phyloP scores from a whole-genome alignment of 1,140 invertebrate species.

The Drosophila rhopaloa region DNA sequence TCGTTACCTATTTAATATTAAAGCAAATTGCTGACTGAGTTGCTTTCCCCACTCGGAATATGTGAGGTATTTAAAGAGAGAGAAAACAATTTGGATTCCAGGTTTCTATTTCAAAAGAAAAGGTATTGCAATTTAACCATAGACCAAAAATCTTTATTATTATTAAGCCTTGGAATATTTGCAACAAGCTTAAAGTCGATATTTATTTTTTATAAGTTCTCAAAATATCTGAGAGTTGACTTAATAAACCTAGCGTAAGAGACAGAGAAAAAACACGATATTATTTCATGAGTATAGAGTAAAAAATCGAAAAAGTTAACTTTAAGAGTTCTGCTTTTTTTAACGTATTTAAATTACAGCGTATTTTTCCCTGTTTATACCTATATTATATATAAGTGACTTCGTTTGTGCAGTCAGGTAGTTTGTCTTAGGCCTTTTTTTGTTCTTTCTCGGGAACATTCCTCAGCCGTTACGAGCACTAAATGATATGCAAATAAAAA shows the following conservation, averaged over 20 bases:
- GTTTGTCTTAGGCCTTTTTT: slow-evolving; percentile 60
- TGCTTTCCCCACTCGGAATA: slow-evolving; percentile 11
- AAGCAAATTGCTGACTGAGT: slow-evolving; percentile 76
- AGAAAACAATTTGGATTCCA: not conserved
- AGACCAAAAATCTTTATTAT: too few relatives aligned
- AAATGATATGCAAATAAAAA: slow-evolving; percentile 82
- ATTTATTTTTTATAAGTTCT: too few relatives aligned
- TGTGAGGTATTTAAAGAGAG: not conserved
- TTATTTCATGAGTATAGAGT: too few relatives aligned
- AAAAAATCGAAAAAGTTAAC: too few relatives aligned
- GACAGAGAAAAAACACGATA: too few relatives aligned
- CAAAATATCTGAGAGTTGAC: too few relatives aligned
- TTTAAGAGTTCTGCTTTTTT: not conserved
- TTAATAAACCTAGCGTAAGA: too few relatives aligned
- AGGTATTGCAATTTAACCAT: too few relatives aligned
- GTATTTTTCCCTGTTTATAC: not conserved
- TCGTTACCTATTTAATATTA: slow-evolving; percentile 83
- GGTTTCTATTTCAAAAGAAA: not conserved
- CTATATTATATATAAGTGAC: not conserved
- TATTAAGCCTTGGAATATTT: too few relatives aligned
- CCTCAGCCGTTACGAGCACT: slow-evolving; percentile 55
- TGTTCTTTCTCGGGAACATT: slow-evolving; percentile 41
- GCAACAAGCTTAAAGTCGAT: too few relatives aligned
- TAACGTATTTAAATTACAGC: not conserved
- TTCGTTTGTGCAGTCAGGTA: slow-evolving; percentile 45